Percentiles rank a stretch among this genome's conserved stretches.
These are phyloP conservation scores for Megastigmus dorsalis DNA, from an alignment of 2,888 invertebrate species.

Conservation along the genomic window DNA sequence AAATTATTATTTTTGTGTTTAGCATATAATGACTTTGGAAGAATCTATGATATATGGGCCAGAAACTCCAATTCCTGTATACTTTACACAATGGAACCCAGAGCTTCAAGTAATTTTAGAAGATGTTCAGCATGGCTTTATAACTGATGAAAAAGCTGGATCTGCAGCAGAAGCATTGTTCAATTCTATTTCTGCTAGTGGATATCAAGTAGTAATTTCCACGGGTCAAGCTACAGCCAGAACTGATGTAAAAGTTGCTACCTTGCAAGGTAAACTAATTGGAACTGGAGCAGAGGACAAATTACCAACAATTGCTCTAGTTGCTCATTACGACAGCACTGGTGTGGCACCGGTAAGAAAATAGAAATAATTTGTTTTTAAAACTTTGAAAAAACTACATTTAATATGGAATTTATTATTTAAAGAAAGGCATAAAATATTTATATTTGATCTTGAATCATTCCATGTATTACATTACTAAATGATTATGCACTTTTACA, in stretches of 20 bases:
- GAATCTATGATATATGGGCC: constrained; percentile 86
- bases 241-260: constrained; percentile 89
- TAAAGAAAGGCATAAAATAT: background rate
- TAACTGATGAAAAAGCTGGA: constrained; percentile 82
- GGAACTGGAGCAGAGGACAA: constrained; percentile 84
- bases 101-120: constrained; percentile 84
- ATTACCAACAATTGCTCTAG: constrained; percentile 90
- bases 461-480: background rate
- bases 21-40: constrained; percentile 87
- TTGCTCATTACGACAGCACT: constrained; percentile 95
- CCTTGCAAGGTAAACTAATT: constrained; percentile 88
- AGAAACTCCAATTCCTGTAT: constrained; percentile 89
- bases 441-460: background rate
- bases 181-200: constrained; percentile 93
- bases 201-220: constrained; percentile 93
- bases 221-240: constrained; percentile 83
- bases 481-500: constrained; percentile 30
- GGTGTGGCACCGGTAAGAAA: constrained; percentile 89
- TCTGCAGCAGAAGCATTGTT: constrained; percentile 90
- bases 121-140: constrained; percentile 83
- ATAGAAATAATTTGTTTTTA: constrained; percentile 7
- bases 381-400: background rate
- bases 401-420: background rate
- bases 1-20: constrained; percentile 59
- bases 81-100: constrained; percentile 86